Percentiles rank a stretch among this genome's conserved stretches.
Conservation (phyloP, 2,113 vertebrate species). For the Leucosticte australis region DNA sequence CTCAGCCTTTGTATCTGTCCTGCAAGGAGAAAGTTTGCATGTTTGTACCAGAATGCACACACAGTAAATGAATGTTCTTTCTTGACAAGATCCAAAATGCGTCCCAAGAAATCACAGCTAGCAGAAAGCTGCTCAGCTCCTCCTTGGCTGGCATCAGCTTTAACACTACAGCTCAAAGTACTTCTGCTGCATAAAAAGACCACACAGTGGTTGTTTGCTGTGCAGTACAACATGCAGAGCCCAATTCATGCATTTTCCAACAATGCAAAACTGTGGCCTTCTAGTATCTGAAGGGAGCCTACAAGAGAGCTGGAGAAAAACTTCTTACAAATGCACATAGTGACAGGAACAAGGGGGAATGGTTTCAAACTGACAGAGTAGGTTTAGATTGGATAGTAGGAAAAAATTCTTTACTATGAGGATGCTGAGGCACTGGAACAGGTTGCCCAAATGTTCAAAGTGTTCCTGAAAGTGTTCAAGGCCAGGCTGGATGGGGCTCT, state of each 20-base stretch:
- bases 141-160: neutral
- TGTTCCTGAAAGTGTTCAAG: neutral
- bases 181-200: neutral
- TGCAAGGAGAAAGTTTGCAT: conserved; percentile 34
- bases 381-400: neutral
- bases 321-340: rapidly evolving
- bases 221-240: neutral
- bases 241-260: neutral
- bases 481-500: neutral
- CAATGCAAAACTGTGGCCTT: neutral
- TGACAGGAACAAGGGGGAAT: neutral
- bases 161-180: neutral
- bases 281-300: neutral
- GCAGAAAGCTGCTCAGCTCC: neutral
- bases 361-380: neutral
- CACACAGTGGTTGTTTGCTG: neutral
- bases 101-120: neutral
- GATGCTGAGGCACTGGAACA: neutral
- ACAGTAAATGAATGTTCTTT: neutral
- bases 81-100: neutral
- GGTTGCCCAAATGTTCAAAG: neutral
- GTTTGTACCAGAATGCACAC: neutral
- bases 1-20: conserved; percentile 89
- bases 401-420: neutral
- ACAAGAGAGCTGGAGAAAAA: neutral